Conservation (phyloP, 1,140 invertebrate genomes). For the Drosophila ohnishii region DNA sequence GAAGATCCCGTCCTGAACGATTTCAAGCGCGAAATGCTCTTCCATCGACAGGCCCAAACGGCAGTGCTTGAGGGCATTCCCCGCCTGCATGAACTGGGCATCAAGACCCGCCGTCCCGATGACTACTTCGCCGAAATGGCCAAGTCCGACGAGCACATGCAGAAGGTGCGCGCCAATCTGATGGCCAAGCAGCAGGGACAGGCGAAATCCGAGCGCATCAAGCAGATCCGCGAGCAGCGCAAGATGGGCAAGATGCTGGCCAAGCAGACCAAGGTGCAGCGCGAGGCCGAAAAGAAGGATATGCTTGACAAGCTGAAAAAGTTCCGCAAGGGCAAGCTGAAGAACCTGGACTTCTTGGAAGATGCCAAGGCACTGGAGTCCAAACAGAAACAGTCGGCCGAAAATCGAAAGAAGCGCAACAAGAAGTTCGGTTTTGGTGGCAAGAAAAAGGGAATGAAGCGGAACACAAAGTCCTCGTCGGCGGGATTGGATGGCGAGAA, state of each 20-base stretch:
- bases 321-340: conserved; percentile 91
- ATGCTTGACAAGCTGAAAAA: conserved; percentile 93
- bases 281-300: conserved; percentile 90
- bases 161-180: conserved; percentile 94
- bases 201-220: conserved; percentile 93
- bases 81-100: conserved; percentile 88
- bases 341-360: conserved; percentile 93
- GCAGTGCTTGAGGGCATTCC: conserved; percentile 91
- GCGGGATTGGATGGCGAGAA: conserved; percentile 94
- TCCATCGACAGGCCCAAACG: conserved; percentile 96
- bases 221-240: conserved; percentile 93
- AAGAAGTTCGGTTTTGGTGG: conserved; percentile 97
- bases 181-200: conserved; percentile 92
- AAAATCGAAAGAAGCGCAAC: conserved; percentile 89
- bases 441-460: conserved; percentile 95
- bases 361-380: conserved; percentile 84
- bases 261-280: conserved; percentile 91
- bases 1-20: conserved; percentile 95
- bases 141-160: conserved; percentile 98
- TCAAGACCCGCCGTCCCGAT: conserved; percentile 92
- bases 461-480: conserved; percentile 93
- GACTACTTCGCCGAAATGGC: conserved; percentile 99
- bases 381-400: conserved; percentile 84
- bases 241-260: conserved; percentile 94
- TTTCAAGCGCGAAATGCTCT: conserved; percentile 95